These are phyloP conservation scores for Amblyjoppa proteus DNA, from an alignment of 2,888 invertebrate species.

Conservation along the genomic window DNA sequence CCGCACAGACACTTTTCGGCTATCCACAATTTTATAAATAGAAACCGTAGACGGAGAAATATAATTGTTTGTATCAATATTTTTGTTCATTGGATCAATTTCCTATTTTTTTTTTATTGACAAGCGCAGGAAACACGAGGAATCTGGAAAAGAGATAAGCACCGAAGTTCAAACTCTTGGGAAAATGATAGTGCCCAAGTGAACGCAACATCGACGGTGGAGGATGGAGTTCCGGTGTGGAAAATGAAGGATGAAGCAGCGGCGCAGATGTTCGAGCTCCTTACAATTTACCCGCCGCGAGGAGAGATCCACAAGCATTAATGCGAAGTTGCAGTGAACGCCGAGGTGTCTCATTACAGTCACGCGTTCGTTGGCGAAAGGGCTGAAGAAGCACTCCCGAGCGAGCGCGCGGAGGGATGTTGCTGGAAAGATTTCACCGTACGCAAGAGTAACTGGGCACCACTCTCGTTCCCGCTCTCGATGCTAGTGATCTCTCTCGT, in stretches of 20 bases:
- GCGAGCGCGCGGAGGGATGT: conserved; percentile 42
- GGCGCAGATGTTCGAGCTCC: conserved; percentile 37
- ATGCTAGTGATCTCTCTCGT: conserved; percentile 51
- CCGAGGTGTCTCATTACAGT: conserved; percentile 72
- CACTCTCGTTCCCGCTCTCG: conserved; percentile 42
- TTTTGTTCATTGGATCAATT: not conserved
- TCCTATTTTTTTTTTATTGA: not conserved
- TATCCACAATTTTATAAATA: not conserved
- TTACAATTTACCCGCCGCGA: conserved; percentile 52
- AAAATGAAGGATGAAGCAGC: conserved; percentile 21
- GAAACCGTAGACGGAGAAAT: not conserved
- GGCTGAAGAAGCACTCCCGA: conserved; percentile 50
- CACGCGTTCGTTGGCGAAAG: conserved; percentile 48
- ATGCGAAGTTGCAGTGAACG: conserved; percentile 31
- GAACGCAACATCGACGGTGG: conserved; percentile 5
- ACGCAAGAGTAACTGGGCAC: not conserved
- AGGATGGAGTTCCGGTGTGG: not conserved
- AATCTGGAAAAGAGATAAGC: not conserved
- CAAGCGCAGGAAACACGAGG: not conserved
- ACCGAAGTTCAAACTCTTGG: not conserved
- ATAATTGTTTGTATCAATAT: not conserved
- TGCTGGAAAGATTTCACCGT: conserved; percentile 23
- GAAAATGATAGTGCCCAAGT: conserved; percentile 10
- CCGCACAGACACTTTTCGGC: not conserved
- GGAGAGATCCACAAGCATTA: conserved; percentile 43